Evolutionary conservation across 2,797 vertebrate species (phyloP).

Genomic region (Sebastiscus tertius): DNA sequence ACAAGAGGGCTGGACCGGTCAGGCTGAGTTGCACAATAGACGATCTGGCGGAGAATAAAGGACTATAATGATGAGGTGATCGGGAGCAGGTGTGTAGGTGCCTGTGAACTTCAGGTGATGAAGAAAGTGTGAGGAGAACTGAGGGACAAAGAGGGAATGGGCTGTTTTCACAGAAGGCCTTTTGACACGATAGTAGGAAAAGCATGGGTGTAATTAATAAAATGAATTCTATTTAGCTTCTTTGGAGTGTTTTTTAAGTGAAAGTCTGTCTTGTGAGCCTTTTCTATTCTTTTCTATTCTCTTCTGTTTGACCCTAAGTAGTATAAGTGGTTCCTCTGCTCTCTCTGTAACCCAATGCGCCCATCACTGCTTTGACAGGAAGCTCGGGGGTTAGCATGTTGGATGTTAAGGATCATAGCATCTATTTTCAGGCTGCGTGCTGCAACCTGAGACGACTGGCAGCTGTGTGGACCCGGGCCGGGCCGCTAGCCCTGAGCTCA

Average conservation of each 20-base stretch:
- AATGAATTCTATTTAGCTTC: not conserved
- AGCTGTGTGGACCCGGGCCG: constrained; percentile 67
- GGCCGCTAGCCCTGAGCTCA: constrained; percentile 22
- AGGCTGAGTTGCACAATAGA: not conserved
- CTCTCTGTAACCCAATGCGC: constrained; percentile 17
- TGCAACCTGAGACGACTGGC: constrained; percentile 70
- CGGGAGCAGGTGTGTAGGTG: not conserved
- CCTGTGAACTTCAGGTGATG: not conserved
- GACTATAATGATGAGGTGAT: not conserved
- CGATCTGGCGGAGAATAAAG: not conserved
- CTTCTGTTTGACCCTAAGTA: not conserved
- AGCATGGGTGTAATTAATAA: not conserved
- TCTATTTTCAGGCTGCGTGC: constrained; percentile 72
- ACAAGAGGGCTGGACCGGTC: not conserved
- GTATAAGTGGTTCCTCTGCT: not conserved
- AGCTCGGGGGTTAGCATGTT: constrained; percentile 50
- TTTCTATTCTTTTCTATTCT: constrained; percentile 5
- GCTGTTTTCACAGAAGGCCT: not conserved
- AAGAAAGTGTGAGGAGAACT: not conserved
- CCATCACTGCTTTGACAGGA: constrained; percentile 63
- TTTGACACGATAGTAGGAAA: not conserved
- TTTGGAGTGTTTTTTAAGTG: not conserved
- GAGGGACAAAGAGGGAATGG: not conserved
- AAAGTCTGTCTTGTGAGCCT: not conserved
- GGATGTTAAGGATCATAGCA: constrained; percentile 58